Conservation (phyloP, 2,888 invertebrate genomes). For the Nematopogon swammerdamellus region DNA sequence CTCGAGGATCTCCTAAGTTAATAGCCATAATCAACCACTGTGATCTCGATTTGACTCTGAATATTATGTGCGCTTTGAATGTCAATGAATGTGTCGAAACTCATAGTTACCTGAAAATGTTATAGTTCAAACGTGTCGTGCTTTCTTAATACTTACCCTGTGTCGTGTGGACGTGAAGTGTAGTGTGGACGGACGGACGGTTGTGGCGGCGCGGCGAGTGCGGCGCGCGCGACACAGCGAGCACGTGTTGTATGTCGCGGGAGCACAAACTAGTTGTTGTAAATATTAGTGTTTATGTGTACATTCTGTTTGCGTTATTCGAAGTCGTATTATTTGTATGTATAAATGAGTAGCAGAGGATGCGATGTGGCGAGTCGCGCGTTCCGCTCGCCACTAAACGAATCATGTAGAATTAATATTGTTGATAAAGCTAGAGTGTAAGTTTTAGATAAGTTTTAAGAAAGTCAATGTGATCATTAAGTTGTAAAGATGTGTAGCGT, state of each 20-base stretch:
- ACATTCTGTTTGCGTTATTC: constrained; percentile 33
- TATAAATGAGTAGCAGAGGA: constrained; percentile 9
- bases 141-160: neutral
- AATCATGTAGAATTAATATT: constrained; percentile 31
- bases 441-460: constrained; percentile 37
- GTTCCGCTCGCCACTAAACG: constrained; percentile 47
- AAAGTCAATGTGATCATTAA: constrained; percentile 51
- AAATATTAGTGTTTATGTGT: constrained; percentile 52
- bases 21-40: constrained; percentile 48
- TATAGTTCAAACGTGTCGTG: constrained; percentile 18
- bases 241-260: constrained; percentile 31
- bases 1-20: constrained; percentile 22
- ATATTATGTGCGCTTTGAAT: constrained; percentile 49
- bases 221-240: constrained; percentile 2
- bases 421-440: constrained; percentile 27
- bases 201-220: constrained; percentile 17
- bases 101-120: constrained; percentile 37
- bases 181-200: constrained; percentile 24
- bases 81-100: constrained; percentile 40
- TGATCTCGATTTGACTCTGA: constrained; percentile 44
- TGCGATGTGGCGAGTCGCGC: constrained; percentile 26
- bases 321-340: constrained; percentile 12
- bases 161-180: constrained; percentile 16
- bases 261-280: constrained; percentile 50
- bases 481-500: constrained; percentile 40